phyloP scores from a whole-genome alignment of 2,797 vertebrate genomes.

The Echeneis naucrates region DNA sequence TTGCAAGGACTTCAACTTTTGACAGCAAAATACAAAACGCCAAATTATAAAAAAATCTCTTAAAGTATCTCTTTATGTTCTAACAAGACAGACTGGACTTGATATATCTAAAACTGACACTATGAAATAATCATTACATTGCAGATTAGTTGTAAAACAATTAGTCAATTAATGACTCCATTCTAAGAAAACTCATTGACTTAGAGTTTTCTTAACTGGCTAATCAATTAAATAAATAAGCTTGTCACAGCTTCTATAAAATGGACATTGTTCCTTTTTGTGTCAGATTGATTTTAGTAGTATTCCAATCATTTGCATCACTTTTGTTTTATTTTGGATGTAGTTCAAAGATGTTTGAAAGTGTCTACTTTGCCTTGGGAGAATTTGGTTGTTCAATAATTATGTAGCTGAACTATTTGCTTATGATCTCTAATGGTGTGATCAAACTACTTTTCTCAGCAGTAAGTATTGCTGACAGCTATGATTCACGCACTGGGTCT shows the following conservation, averaged over 20 bases:
- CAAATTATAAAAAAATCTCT: no score
- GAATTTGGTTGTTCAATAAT: not conserved
- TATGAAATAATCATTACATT: not conserved
- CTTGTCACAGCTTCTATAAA: not conserved
- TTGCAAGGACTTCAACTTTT: no score
- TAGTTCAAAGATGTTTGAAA: no score
- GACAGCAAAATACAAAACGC: no score
- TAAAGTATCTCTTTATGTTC: not conserved
- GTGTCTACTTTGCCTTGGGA: no score
- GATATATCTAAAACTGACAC: not conserved
- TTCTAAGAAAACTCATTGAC: no score
- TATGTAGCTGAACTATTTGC: not conserved
- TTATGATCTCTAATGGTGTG: conserved; percentile 9
- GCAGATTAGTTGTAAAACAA: not conserved
- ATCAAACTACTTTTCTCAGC: conserved; percentile 30
- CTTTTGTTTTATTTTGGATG: no score
- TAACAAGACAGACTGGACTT: no score
- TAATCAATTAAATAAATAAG: no score
- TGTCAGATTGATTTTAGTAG: no score
- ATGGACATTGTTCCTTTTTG: not conserved
- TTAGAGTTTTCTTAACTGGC: no score
- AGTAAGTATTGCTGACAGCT: conserved; percentile 27
- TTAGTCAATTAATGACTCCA: not conserved
- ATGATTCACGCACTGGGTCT: conserved; percentile 87
- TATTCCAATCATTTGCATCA: no score